phyloP scores from a whole-genome alignment of 1,140 invertebrate genomes.

The Phenacoccus solenopsis region DNA sequence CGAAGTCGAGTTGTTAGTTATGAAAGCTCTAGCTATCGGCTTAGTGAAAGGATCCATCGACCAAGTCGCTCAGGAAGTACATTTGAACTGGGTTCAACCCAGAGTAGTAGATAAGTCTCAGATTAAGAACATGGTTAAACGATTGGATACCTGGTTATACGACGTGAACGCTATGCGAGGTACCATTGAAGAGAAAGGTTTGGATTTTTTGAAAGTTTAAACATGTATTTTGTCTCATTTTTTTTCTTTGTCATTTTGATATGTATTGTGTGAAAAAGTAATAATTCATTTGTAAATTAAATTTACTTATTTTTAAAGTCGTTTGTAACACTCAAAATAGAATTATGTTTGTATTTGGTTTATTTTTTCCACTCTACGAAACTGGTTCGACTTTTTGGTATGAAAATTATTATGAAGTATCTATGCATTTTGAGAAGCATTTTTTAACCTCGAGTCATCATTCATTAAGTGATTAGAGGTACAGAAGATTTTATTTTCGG shows the following conservation, averaged over 20 bases:
- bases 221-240: neutral
- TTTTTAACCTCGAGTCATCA: too few relatives aligned
- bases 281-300: neutral
- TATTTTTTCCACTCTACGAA: too few relatives aligned
- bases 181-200: constrained; percentile 64
- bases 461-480: too few relatives aligned
- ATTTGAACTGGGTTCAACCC: constrained; percentile 86
- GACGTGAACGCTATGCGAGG: constrained; percentile 70
- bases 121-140: constrained; percentile 60
- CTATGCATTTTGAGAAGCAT: too few relatives aligned
- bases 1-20: constrained; percentile 89
- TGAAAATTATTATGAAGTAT: too few relatives aligned
- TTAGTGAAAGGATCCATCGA: constrained; percentile 91
- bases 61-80: constrained; percentile 70
- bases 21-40: constrained; percentile 94
- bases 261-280: neutral
- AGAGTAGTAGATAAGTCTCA: constrained; percentile 65
- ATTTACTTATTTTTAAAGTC: neutral
- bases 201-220: constrained; percentile 67
- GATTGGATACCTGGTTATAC: constrained; percentile 65
- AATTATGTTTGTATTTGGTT: neutral
- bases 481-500: too few relatives aligned
- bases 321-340: neutral
- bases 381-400: too few relatives aligned
- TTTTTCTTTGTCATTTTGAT: neutral